Evolutionary conservation across 2,113 vertebrate species (phyloP).

Genomic region (Strigops habroptila): DNA sequence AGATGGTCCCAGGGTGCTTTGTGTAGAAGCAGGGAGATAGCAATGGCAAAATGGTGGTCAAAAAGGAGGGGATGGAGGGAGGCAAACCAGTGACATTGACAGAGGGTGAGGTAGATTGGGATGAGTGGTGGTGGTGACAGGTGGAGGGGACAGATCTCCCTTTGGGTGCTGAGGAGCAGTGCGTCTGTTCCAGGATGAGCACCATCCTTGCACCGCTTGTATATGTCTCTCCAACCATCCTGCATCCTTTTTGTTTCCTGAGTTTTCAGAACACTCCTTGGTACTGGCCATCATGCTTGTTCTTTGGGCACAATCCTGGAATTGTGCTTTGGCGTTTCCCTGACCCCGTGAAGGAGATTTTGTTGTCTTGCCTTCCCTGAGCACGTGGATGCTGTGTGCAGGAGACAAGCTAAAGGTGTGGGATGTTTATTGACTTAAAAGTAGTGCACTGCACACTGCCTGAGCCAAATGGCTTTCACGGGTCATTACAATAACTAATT

Average conservation of each 20-base stretch:
- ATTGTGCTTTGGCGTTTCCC: not conserved
- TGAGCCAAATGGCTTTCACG: not conserved
- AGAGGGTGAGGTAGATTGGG: not conserved
- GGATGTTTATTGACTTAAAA: slow-evolving; percentile 1
- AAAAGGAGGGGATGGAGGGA: not conserved
- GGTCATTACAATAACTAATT: not conserved
- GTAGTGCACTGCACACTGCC: not conserved
- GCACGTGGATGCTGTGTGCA: not conserved
- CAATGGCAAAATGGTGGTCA: not conserved
- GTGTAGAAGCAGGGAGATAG: not conserved
- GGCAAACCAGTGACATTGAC: not conserved
- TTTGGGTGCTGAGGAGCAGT: not conserved
- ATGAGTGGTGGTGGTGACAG: not conserved
- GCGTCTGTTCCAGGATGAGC: not conserved
- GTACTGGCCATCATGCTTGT: not conserved
- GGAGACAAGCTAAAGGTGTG: not conserved
- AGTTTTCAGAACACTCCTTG: not conserved
- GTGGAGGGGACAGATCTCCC: not conserved
- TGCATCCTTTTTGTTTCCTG: not conserved
- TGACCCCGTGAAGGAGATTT: not conserved
- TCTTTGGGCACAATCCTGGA: not conserved
- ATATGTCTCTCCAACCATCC: not conserved
- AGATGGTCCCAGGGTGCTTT: rapidly evolving
- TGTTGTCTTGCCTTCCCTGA: not conserved
- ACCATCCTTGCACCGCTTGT: rapidly evolving